These are phyloP conservation scores for Chaunax sp. DNA, from an alignment of 2,797 vertebrate species.

Conservation along the genomic window DNA sequence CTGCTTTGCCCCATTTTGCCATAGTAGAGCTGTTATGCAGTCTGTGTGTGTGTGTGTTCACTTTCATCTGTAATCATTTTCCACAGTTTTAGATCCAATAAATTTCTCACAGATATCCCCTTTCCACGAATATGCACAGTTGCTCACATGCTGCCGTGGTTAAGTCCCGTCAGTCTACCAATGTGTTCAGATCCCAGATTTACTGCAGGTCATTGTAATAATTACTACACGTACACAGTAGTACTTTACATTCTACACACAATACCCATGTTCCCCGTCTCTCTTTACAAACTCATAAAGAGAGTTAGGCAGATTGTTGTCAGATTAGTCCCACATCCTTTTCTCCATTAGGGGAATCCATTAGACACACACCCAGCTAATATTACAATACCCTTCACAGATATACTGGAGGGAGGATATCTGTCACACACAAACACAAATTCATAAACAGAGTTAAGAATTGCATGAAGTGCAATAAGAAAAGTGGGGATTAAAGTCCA, in stretches of 20 bases:
- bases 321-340: slow-evolving; percentile 54
- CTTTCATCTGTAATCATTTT: slow-evolving; percentile 49
- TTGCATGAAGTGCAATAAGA: neutral
- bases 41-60: neutral
- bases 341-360: slow-evolving; percentile 62
- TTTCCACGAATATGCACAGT: slow-evolving; percentile 50
- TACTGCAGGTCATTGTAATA: slow-evolving; percentile 40
- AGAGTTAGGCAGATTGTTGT: slow-evolving; percentile 37
- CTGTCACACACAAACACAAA: slow-evolving; percentile 7
- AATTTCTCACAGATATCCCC: slow-evolving; percentile 46
- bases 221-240: slow-evolving; percentile 24
- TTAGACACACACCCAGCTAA: slow-evolving; percentile 56
- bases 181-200: slow-evolving; percentile 43
- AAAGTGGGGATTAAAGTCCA: no score
- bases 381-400: slow-evolving; percentile 16
- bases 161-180: slow-evolving; percentile 40
- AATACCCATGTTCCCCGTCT: neutral
- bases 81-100: slow-evolving; percentile 46
- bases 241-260: slow-evolving; percentile 39
- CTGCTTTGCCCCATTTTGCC: slow-evolving; percentile 11
- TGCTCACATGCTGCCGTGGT: slow-evolving; percentile 35
- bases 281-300: slow-evolving; percentile 40
- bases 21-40: neutral
- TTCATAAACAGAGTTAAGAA: slow-evolving; percentile 13
- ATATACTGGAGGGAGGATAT: slow-evolving; percentile 17